Evolutionary conservation across 2,797 vertebrate genomes (phyloP).

Genomic region (Acanthis flammea): DNA sequence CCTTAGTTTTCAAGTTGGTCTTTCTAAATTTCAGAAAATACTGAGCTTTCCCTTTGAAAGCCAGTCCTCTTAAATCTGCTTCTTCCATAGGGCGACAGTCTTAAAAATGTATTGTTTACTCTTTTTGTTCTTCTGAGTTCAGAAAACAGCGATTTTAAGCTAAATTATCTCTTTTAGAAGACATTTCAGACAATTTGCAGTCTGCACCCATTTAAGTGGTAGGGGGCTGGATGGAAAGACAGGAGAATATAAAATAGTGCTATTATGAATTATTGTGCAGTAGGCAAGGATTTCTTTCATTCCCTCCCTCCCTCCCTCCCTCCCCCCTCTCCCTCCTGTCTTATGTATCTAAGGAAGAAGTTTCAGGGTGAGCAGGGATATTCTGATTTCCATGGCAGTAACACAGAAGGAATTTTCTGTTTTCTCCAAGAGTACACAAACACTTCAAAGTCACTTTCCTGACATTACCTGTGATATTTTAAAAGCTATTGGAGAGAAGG

Average conservation of each 20-base stretch:
- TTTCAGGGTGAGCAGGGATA: not conserved
- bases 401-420: not conserved
- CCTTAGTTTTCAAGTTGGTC: not conserved
- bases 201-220: not conserved
- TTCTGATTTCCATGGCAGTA: not conserved
- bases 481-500: not conserved
- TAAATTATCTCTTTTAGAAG: not conserved
- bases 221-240: not conserved
- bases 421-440: not conserved
- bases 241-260: not conserved
- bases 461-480: not conserved
- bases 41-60: not conserved
- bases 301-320: fast-evolving
- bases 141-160: not conserved
- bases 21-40: not conserved
- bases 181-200: not conserved
- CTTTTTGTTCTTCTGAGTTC: not conserved
- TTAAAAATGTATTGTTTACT: not conserved
- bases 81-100: not conserved
- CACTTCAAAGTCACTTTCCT: not conserved
- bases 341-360: not conserved
- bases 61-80: not conserved
- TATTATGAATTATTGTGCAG: not conserved
- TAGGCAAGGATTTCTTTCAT: not conserved
- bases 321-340: not conserved